A percentile compares a stretch with the other conserved stretches of the same genome.
Conservation (phyloP, 2,888 invertebrate genomes). For the Drosophila lutescens region DNA sequence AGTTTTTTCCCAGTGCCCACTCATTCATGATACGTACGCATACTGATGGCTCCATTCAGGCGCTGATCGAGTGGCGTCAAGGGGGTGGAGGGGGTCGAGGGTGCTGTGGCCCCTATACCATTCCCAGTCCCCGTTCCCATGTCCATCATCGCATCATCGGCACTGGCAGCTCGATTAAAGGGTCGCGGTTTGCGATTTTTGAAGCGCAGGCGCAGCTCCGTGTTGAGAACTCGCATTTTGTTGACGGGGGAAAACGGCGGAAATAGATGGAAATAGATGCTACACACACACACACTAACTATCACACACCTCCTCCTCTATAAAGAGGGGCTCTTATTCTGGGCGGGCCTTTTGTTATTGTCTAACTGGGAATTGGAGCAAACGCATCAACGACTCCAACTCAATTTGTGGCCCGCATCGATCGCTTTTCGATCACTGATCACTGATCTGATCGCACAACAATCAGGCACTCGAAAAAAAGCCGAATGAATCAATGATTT, state of each 20-base stretch:
- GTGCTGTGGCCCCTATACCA: slow-evolving; percentile 1
- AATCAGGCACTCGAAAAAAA: slow-evolving; percentile 16
- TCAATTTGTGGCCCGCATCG: slow-evolving; percentile 31
- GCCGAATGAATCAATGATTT: slow-evolving; percentile 23
- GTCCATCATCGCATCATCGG: slow-evolving; percentile 62
- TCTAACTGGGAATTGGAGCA: slow-evolving; percentile 34
- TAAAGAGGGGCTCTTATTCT: background rate
- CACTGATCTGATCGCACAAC: slow-evolving; percentile 1
- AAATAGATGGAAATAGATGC: slow-evolving; percentile 17
- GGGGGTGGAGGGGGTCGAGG: slow-evolving; percentile 3
- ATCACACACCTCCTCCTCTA: background rate
- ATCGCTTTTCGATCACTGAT: slow-evolving; percentile 28
- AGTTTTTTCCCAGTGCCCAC: background rate
- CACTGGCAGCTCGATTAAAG: slow-evolving; percentile 75
- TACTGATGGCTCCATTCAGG: slow-evolving; percentile 13
- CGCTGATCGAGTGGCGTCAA: slow-evolving; percentile 1
- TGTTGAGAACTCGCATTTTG: slow-evolving; percentile 73
- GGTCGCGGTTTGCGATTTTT: slow-evolving; percentile 76
- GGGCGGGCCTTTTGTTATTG: slow-evolving; percentile 1
- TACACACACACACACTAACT: background rate
- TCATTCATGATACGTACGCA: slow-evolving; percentile 15
- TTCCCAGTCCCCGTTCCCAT: background rate
- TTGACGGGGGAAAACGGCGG: slow-evolving; percentile 1
- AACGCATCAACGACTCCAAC: slow-evolving; percentile 55
- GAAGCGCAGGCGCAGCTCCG: slow-evolving; percentile 74